Evolutionary conservation across 2,888 invertebrate genomes (phyloP).

Genomic region (Diaprepes abbreviatus): DNA sequence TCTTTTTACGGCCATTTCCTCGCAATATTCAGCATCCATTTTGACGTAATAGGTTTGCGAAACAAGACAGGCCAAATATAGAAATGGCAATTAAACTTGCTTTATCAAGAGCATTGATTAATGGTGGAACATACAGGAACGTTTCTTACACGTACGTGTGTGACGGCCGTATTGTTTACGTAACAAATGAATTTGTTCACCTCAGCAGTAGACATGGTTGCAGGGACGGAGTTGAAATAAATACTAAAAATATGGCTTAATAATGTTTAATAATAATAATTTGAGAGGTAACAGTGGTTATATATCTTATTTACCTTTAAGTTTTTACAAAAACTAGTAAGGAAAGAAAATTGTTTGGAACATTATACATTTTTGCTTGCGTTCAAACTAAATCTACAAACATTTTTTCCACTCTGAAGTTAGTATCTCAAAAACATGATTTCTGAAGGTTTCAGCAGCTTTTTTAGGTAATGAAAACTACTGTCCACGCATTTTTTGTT

Average conservation of each 20-base stretch:
- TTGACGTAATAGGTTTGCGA: constrained; percentile 1
- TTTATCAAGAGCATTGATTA: constrained; percentile 40
- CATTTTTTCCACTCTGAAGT: no score
- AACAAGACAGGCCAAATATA: constrained; percentile 28
- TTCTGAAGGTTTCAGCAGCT: no score
- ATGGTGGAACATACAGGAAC: constrained; percentile 27
- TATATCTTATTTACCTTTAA: no score
- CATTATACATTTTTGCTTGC: no score
- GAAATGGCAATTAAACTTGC: constrained; percentile 34
- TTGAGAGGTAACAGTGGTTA: no score
- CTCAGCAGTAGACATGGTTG: background rate
- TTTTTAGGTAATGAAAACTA: no score
- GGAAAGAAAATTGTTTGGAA: no score
- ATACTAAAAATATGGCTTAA: background rate
- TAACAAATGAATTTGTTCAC: constrained; percentile 43
- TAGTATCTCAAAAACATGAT: no score
- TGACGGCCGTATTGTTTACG: constrained; percentile 39
- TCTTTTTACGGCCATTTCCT: background rate
- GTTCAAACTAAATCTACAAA: no score
- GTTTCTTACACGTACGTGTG: constrained; percentile 38
- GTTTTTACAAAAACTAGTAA: no score
- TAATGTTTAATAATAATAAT: no score
- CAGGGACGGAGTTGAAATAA: background rate
- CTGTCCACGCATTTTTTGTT: no score
- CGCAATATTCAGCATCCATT: background rate